These are phyloP conservation scores for Isaurus tuberculatus DNA, from an alignment of 92 coral and sea anemone species.

Conservation along the genomic window DNA sequence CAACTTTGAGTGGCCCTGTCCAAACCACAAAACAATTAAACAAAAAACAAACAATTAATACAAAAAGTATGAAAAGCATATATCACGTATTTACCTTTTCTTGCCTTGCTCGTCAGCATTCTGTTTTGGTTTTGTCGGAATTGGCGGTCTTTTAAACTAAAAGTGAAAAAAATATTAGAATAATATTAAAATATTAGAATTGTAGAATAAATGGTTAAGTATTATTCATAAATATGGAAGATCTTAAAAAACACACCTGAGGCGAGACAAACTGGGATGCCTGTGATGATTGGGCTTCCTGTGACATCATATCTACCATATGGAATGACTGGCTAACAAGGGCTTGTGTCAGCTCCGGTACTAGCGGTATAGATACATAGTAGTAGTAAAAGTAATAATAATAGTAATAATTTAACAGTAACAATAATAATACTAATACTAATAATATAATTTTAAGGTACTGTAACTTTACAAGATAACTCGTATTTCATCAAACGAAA, in stretches of 20 bases:
- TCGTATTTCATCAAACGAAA: too few species aligned
- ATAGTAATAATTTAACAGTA: too few species aligned
- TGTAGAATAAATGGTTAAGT: not conserved
- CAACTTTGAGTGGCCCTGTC: too few species aligned
- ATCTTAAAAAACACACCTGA: constrained; percentile 12
- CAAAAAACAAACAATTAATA: not conserved
- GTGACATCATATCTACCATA: constrained; percentile 47
- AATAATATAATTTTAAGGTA: too few species aligned
- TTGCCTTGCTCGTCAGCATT: not conserved
- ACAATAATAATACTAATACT: too few species aligned
- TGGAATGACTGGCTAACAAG: constrained; percentile 44
- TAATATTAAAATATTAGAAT: not conserved
- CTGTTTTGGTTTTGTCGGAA: constrained; percentile 25
- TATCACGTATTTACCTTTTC: constrained; percentile 16
- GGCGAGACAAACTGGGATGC: constrained; percentile 39
- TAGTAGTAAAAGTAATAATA: too few species aligned
- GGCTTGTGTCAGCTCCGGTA: constrained; percentile 43
- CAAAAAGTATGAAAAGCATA: not conserved
- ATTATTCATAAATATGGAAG: not conserved
- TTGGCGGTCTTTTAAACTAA: constrained; percentile 37
- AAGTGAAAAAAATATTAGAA: not conserved
- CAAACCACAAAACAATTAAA: too few species aligned
- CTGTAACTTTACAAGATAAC: too few species aligned
- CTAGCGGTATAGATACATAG: not conserved
- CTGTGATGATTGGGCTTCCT: constrained; percentile 29